Evolutionary conservation across 2,113 vertebrate species (phyloP), one percentile per base, ranked within the genome.

Genomic region (Cynopterus brachyotis): DNA sequence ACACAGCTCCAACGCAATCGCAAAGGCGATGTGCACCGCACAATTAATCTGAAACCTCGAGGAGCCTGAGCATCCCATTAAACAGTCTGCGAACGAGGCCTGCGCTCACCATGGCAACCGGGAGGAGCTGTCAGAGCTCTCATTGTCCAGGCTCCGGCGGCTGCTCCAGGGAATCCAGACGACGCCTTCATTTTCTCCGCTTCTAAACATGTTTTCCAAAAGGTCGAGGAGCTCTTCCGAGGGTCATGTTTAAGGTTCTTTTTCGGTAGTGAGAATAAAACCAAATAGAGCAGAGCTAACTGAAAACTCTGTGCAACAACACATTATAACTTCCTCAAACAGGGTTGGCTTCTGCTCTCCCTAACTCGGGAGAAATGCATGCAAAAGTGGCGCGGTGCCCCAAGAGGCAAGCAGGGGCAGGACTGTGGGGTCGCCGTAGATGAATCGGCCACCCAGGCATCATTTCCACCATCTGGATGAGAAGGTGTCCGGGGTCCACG

Each of bases 71-170:
- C 35, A 28, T 94, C 93, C 75, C 69, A 59, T 79, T 97, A 96
- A 94, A 94, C 45, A 22, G 45, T 53, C 96, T 95, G 75, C 89
- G 96, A 96, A 96, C 95, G 76, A 96, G 80, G 70, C 26, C 22
- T 32, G 19, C 30, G 53, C 75, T 98, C 94, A 94, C 98, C 96
- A 98, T 96, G 87, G 96, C 80, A 98, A 98, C 97, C 89, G 69
- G 42, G 78, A 96, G 92, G 59, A 40, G 81, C 97, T 85, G 81
- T 96, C 97, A 91, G 91, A 95, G 66, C 32, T 76, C 78, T 67
- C 87, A 94, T 37, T 92, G 66, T 80, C 89, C 90, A 45, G 92
- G 96, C 81, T 94, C 67, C 67, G 93, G 57, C 59, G 75, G 17
- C n/a, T 96, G 67, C 95, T 96, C 76, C 35, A 26, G 95, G 96